A percentile compares a stretch with the other conserved stretches of the same genome.
These are phyloP conservation scores for Upupa epops DNA, from an alignment of 2,113 vertebrate genomes.

Conservation along the genomic window DNA sequence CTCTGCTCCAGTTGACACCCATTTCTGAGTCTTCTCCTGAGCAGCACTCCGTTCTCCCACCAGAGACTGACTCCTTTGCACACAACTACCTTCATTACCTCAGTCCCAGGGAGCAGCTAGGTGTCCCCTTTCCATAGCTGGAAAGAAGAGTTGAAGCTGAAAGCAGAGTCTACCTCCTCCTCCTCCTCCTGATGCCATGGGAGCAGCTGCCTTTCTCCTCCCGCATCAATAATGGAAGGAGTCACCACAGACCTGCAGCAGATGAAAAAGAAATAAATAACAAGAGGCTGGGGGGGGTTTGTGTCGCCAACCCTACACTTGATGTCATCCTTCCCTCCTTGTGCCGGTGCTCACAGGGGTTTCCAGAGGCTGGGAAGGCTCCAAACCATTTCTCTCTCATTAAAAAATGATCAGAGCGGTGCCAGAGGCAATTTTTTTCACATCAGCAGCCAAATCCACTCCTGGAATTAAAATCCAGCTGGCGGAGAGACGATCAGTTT, in stretches of 20 bases:
- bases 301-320: slow-evolving; percentile 11
- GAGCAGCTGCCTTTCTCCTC: not conserved
- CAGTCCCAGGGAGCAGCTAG: not conserved
- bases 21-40: not conserved
- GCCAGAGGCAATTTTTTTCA: slow-evolving; percentile 12
- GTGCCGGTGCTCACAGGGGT: not conserved
- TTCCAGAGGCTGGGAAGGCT: slow-evolving; percentile 13
- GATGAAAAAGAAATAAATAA: slow-evolving; percentile 36
- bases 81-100: not conserved
- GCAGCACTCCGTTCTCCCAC: not conserved
- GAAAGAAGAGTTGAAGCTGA: slow-evolving; percentile 18
- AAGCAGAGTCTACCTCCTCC: not conserved
- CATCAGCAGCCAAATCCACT: not conserved
- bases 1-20: no score
- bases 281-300: not conserved
- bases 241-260: not conserved
- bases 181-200: not conserved
- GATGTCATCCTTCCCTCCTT: not conserved
- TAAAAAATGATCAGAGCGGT: not conserved
- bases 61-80: accelerated
- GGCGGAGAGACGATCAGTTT: not conserved
- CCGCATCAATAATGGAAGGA: slow-evolving; percentile 9
- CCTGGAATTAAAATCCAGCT: not conserved
- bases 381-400: slow-evolving; percentile 27
- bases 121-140: not conserved